phyloP scores from a whole-genome alignment of 2,113 vertebrate species.

The Leptobrachium ailaonicum region DNA sequence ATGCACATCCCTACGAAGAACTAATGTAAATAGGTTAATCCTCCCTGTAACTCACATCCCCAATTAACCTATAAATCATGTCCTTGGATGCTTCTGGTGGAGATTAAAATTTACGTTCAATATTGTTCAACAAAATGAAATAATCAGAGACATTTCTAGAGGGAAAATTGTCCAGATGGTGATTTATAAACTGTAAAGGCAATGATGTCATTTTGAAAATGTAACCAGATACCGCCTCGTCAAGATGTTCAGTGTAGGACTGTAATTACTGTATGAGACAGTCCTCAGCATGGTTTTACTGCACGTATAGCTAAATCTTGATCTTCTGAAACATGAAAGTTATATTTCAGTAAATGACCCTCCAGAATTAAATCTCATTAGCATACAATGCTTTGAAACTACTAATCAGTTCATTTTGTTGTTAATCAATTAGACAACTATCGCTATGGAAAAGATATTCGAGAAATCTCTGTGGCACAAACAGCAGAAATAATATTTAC shows the following conservation, averaged over 20 bases:
- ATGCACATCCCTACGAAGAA: too few species aligned
- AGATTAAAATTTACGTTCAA: constrained; percentile 57
- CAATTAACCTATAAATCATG: constrained; percentile 56
- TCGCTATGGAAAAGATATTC: too few species aligned
- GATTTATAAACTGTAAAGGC: constrained; percentile 56
- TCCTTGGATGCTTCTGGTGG: constrained; percentile 50
- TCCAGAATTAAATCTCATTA: constrained; percentile 38
- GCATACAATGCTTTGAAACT: constrained; percentile 9
- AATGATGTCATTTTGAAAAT: constrained; percentile 54
- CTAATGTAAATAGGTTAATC: constrained; percentile 14
- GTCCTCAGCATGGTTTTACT: constrained; percentile 20
- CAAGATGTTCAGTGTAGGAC: constrained; percentile 37
- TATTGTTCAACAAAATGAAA: constrained; percentile 49
- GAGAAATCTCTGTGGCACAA: too few species aligned
- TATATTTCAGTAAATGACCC: constrained; percentile 28
- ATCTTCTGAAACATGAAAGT: constrained; percentile 42
- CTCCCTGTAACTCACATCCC: not conserved
- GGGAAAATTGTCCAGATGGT: constrained; percentile 42
- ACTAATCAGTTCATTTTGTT: too few species aligned
- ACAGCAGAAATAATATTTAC: too few species aligned
- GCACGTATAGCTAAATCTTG: constrained; percentile 25
- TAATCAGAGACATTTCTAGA: constrained; percentile 55
- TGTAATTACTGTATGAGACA: constrained; percentile 43
- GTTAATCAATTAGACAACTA: too few species aligned
- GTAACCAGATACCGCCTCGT: constrained; percentile 31